Percentiles rank a stretch among this genome's conserved stretches.
phyloP scores from a whole-genome alignment of 2,113 vertebrate species.

The Hemiscyllium ocellatum region DNA sequence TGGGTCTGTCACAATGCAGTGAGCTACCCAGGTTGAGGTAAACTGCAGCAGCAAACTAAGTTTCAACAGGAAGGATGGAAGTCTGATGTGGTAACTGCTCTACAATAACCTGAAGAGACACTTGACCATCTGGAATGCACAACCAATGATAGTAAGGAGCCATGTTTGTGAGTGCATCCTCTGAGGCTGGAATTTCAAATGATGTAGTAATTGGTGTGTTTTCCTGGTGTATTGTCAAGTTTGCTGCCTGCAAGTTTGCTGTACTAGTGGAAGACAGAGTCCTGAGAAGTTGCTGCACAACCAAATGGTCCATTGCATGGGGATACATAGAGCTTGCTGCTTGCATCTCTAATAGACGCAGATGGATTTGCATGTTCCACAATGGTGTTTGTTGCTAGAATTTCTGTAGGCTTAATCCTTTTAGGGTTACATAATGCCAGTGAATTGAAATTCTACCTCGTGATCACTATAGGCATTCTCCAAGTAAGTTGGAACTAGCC shows the following conservation, averaged over 20 bases:
- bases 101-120: not conserved
- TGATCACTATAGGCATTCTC: not conserved
- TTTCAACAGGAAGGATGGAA: not conserved
- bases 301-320: not conserved
- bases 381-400: not conserved
- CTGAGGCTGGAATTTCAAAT: not conserved
- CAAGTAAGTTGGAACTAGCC: not conserved
- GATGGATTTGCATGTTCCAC: not conserved
- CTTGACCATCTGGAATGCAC: not conserved
- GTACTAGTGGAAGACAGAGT: not conserved
- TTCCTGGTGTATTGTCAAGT: not conserved
- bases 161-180: not conserved
- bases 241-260: not conserved
- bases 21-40: not conserved
- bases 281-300: not conserved
- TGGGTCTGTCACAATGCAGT: not conserved
- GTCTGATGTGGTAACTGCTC: not conserved
- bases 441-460: not conserved
- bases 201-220: not conserved
- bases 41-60: not conserved
- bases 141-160: not conserved
- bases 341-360: not conserved
- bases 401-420: not conserved
- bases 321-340: not conserved
- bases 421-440: not conserved